Evolutionary conservation across 2,113 vertebrate genomes (phyloP).

Genomic region (Glaucidium brasilianum): DNA sequence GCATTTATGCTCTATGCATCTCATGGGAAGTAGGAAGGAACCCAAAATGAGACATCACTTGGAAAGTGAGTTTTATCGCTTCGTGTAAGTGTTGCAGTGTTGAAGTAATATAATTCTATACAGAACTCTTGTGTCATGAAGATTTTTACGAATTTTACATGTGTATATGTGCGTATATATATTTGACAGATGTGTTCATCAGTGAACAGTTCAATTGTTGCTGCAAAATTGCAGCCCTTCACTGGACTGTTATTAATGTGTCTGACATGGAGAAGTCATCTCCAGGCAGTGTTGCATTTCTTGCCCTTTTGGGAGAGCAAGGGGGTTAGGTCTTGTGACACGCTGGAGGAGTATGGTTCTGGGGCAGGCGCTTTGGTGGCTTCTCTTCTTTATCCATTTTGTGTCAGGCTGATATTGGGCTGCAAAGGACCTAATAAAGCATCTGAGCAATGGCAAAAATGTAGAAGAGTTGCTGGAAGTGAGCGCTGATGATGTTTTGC

Average conservation of each 20-base stretch:
- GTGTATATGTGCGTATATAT: fast-evolving
- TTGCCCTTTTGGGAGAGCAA: neutral
- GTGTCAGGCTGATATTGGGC: neutral
- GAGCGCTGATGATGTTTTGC: neutral
- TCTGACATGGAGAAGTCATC: neutral
- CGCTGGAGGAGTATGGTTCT: neutral
- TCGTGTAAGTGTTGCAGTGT: neutral
- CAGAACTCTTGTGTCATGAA: neutral
- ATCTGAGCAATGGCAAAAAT: neutral
- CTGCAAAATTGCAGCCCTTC: neutral
- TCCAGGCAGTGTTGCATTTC: neutral
- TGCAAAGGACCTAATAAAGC: neutral
- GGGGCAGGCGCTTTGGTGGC: neutral
- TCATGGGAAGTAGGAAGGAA: neutral
- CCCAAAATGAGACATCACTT: neutral
- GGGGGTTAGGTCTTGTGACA: neutral
- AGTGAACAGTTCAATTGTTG: neutral
- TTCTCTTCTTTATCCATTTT: neutral
- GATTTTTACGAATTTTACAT: neutral
- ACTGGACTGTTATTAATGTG: fast-evolving
- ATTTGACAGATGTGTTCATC: neutral
- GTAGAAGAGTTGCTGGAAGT: neutral
- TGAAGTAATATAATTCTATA: neutral
- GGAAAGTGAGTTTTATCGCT: neutral
- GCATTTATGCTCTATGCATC: neutral